These are phyloP conservation scores for Ladona fulva DNA, from an alignment of 1,140 invertebrate species.

Conservation along the genomic window DNA sequence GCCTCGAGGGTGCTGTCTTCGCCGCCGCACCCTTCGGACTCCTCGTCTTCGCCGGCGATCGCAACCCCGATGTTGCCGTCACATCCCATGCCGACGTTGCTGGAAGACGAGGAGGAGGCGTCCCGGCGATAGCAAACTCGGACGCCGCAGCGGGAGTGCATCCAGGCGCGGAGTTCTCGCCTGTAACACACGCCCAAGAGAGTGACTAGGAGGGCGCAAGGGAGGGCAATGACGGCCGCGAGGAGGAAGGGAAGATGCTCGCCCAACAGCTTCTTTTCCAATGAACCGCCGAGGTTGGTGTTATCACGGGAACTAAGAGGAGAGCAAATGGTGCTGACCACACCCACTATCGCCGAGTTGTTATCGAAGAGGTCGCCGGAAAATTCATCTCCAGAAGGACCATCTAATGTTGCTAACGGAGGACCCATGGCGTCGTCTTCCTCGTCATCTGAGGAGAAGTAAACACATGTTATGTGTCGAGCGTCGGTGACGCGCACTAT, in stretches of 20 bases:
- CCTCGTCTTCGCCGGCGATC: background rate
- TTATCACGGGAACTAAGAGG: background rate
- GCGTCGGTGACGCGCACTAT: constrained; percentile 51
- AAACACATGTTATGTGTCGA: constrained; percentile 49
- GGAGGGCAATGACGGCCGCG: constrained; percentile 45
- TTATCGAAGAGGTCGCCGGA: background rate
- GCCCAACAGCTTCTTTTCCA: constrained; percentile 18
- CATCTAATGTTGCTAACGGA: constrained; percentile 47
- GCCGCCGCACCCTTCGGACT: background rate
- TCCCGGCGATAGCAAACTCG: constrained; percentile 73
- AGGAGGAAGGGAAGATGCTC: constrained; percentile 68
- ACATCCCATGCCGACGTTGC: background rate
- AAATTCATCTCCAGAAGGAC: background rate
- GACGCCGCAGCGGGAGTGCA: constrained; percentile 75
- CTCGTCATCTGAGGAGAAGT: constrained; percentile 25
- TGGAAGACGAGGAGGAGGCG: constrained; percentile 53
- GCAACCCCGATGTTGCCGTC: background rate
- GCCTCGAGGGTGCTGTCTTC: background rate
- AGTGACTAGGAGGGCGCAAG: constrained; percentile 57
- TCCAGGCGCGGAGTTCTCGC: constrained; percentile 73
- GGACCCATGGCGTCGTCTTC: constrained; percentile 42
- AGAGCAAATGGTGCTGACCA: background rate
- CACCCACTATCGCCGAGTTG: background rate
- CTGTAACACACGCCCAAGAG: constrained; percentile 68
- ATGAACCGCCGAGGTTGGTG: background rate